Evolutionary conservation across 2,113 vertebrate genomes (phyloP).

Genomic region (Mesocricetus auratus): DNA sequence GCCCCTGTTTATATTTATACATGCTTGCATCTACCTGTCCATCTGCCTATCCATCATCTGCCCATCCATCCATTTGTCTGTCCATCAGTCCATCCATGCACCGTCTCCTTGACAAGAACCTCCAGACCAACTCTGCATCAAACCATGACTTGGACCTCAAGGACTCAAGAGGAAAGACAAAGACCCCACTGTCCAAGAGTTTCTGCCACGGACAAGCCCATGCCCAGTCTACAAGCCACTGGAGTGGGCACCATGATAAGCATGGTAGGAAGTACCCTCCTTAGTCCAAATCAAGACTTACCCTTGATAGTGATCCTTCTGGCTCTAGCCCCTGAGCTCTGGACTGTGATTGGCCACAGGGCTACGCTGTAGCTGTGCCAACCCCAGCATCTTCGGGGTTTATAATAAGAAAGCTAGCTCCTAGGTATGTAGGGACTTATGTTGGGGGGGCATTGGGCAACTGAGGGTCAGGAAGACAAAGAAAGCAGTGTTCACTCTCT

Average conservation of each 20-base stretch:
- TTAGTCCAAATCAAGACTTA: neutral
- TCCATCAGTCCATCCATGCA: neutral
- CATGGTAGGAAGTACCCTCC: neutral
- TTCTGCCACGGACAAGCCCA: neutral
- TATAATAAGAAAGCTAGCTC: neutral
- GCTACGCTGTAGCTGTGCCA: neutral
- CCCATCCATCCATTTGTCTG: neutral
- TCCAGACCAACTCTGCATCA: neutral
- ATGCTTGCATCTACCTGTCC: neutral
- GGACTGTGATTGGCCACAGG: neutral
- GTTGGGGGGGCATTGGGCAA: neutral
- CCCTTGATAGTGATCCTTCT: neutral
- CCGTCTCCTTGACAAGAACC: neutral
- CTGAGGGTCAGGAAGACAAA: neutral
- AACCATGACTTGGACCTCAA: neutral
- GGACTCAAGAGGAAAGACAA: neutral
- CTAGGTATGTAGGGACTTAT: neutral
- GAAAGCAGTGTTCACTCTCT: neutral
- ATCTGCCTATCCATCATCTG: rapidly evolving
- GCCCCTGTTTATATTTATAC: rapidly evolving
- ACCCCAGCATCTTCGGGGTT: neutral
- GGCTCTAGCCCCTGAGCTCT: neutral
- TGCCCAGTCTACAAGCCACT: neutral
- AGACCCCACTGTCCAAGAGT: neutral
- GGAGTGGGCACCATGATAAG: neutral